Evolutionary conservation across 2,888 invertebrate genomes (phyloP).

Genomic region (Hydriomena furcata): DNA sequence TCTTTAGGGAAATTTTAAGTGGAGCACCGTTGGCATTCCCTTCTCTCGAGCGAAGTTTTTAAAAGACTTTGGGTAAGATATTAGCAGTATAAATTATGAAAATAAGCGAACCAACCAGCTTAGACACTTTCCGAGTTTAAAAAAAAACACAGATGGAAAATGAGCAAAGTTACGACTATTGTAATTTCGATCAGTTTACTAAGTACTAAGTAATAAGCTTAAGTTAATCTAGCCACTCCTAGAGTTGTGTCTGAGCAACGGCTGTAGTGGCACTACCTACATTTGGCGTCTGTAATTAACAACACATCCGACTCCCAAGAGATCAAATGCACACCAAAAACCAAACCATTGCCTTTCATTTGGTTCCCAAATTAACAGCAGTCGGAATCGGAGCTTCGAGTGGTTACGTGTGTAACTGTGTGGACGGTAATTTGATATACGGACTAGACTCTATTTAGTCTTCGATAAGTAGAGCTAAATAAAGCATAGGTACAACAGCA

Average conservation of each 20-base stretch:
- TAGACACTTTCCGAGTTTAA: slow-evolving; percentile 5
- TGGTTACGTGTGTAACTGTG: slow-evolving; percentile 26
- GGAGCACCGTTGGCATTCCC: slow-evolving; percentile 47
- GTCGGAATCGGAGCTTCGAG: slow-evolving; percentile 39
- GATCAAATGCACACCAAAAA: slow-evolving; percentile 54
- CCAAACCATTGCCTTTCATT: slow-evolving; percentile 63
- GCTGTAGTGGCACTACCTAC: slow-evolving; percentile 38
- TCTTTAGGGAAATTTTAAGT: slow-evolving; percentile 57
- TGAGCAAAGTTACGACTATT: background rate
- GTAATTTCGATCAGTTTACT: background rate
- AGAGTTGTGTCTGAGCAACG: slow-evolving; percentile 37
- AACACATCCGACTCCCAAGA: slow-evolving; percentile 47
- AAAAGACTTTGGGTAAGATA: slow-evolving; percentile 46
- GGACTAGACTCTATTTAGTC: slow-evolving; percentile 2
- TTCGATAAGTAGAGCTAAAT: background rate
- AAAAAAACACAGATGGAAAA: slow-evolving; percentile 2
- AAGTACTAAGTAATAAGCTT: background rate
- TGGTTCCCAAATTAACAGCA: slow-evolving; percentile 51
- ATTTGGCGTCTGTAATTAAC: slow-evolving; percentile 56
- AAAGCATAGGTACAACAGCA: background rate
- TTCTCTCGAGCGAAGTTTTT: slow-evolving; percentile 43
- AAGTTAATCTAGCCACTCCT: slow-evolving; percentile 2
- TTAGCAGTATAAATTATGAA: slow-evolving; percentile 41
- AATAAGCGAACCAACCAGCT: slow-evolving; percentile 23
- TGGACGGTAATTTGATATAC: slow-evolving; percentile 14